A percentile compares a stretch with the other conserved stretches of the same genome.
Evolutionary conservation across 2,797 vertebrate genomes (phyloP).

Genomic region (Pempheris klunzingeri): DNA sequence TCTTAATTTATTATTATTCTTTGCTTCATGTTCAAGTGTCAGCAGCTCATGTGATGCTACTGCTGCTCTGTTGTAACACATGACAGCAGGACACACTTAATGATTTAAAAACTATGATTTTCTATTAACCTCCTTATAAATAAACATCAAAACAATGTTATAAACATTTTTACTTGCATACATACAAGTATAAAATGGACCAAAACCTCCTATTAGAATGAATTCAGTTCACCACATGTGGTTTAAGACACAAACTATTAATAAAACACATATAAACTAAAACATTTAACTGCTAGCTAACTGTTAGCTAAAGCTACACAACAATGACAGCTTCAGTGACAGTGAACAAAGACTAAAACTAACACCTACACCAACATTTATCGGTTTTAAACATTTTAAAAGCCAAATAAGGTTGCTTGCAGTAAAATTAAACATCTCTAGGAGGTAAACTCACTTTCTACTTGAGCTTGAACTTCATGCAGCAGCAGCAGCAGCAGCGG

Average conservation of each 20-base stretch:
- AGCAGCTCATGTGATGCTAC: not conserved
- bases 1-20: too few relatives aligned
- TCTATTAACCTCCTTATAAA: not conserved
- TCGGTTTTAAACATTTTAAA: not conserved
- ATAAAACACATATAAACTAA: too few relatives aligned
- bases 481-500: slow-evolving; percentile 39
- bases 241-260: too few relatives aligned
- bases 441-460: slow-evolving; percentile 80
- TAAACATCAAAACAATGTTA: not conserved
- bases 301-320: slow-evolving; percentile 4
- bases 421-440: accelerated
- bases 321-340: not conserved
- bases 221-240: not conserved
- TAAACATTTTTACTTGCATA: too few relatives aligned
- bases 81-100: not conserved
- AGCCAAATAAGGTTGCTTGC: too few relatives aligned
- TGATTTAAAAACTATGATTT: not conserved
- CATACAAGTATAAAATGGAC: too few relatives aligned
- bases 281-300: not conserved
- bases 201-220: too few relatives aligned
- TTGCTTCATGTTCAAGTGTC: too few relatives aligned
- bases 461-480: slow-evolving; percentile 66
- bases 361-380: too few relatives aligned
- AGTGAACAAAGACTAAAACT: too few relatives aligned
- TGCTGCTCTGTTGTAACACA: not conserved